Conservation (phyloP, 1,140 invertebrate genomes). For the Tetragnatha versicolor region DNA sequence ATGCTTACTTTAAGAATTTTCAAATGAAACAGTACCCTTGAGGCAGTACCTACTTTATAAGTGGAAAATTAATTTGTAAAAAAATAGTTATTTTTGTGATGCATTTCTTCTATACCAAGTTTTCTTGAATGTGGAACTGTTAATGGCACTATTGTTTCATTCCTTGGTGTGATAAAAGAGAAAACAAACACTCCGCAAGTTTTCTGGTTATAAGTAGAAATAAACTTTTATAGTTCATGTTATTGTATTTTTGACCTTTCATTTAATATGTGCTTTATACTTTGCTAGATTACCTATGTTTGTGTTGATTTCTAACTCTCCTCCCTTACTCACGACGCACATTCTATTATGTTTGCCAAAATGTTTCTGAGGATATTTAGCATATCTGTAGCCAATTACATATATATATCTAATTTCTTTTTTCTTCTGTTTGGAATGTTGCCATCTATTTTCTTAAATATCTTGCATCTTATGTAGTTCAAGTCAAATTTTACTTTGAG, state of each 20-base stretch:
- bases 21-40: no score
- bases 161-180: conserved; percentile 54
- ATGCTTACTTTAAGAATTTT: no score
- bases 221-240: conserved; percentile 54
- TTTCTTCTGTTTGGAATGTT: conserved; percentile 25
- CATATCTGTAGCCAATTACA: conserved; percentile 33
- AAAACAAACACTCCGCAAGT: conserved; percentile 50
- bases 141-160: conserved; percentile 34
- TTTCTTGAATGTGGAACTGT: no score
- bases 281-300: conserved; percentile 39
- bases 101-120: no score
- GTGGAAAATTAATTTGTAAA: no score
- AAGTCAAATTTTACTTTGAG: conserved; percentile 12
- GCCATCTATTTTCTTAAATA: conserved; percentile 47
- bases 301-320: conserved; percentile 7
- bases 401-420: conserved; percentile 32
- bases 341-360: conserved; percentile 43
- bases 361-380: conserved; percentile 35
- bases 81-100: no score
- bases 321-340: conserved; percentile 40
- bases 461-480: conserved; percentile 19
- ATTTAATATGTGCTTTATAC: conserved; percentile 38
- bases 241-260: conserved; percentile 42
- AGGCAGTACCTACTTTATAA: no score
- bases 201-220: conserved; percentile 54